These are phyloP conservation scores for Hypomesus transpacificus DNA, from an alignment of 2,113 vertebrate species.

Conservation along the genomic window DNA sequence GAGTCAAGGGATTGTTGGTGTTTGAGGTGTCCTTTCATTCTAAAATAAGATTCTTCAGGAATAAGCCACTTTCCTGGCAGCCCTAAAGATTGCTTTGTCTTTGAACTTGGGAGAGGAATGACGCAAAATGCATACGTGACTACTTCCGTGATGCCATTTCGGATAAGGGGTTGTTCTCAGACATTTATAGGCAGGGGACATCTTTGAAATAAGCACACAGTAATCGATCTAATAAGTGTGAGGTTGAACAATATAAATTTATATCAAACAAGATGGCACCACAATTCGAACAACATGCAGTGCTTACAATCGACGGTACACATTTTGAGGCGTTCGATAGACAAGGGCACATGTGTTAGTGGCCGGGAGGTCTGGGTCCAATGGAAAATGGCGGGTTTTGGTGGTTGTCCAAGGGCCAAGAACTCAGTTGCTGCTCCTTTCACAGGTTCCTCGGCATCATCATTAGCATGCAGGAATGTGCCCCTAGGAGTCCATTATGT, in stretches of 20 bases:
- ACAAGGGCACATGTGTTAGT: constrained; percentile 8
- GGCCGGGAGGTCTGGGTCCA: background rate
- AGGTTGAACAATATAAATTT: too few species aligned
- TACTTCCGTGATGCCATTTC: too few species aligned
- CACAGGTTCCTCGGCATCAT: constrained; percentile 51
- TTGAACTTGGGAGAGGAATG: too few species aligned
- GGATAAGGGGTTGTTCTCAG: constrained; percentile 1
- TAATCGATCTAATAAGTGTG: too few species aligned
- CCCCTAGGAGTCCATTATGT: constrained; percentile 55
- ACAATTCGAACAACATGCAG: background rate
- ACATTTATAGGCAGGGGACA: background rate
- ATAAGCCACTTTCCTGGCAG: background rate
- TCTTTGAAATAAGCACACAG: background rate
- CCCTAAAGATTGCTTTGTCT: background rate
- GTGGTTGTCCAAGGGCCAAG: constrained; percentile 49
- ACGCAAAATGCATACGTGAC: too few species aligned
- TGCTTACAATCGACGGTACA: constrained; percentile 8
- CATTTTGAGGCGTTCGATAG: constrained; percentile 23
- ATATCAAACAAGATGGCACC: constrained; percentile 43
- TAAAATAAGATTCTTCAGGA: background rate
- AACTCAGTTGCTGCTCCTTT: constrained; percentile 48
- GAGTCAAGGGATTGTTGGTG: constrained; percentile 29
- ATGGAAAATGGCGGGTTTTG: constrained; percentile 47
- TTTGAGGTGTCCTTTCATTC: background rate
- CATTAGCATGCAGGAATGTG: constrained; percentile 69